Conservation (phyloP, 2,797 vertebrate species). For the Brachyrhaphis roseni region DNA sequence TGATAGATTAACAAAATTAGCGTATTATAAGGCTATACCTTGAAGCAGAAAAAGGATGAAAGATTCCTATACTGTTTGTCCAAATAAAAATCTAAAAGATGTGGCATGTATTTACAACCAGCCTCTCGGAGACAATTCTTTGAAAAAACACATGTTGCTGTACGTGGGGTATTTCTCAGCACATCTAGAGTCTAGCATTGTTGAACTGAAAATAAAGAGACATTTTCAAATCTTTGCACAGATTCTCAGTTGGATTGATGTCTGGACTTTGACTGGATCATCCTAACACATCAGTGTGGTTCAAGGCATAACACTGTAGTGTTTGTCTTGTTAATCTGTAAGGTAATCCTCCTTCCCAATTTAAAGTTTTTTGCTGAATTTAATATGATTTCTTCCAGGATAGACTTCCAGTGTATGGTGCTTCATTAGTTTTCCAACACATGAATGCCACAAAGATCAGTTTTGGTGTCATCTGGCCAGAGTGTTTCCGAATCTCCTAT, state of each 20-base stretch:
- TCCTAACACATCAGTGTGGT: not conserved
- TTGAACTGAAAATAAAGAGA: not conserved
- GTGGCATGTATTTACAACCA: not conserved
- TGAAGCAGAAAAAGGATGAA: not conserved
- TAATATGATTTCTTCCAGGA: not conserved
- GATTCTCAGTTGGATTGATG: not conserved
- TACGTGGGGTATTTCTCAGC: not conserved
- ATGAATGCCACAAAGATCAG: not conserved
- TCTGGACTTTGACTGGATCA: not conserved
- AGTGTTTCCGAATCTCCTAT: not conserved
- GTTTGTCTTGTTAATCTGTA: not conserved
- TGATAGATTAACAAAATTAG: not conserved
- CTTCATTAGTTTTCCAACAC: not conserved
- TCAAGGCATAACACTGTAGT: not conserved
- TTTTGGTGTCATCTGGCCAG: not conserved
- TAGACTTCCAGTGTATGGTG: not conserved
- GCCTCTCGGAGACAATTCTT: not conserved
- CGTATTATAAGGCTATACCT: not conserved
- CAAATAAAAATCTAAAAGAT: not conserved
- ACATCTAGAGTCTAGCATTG: not conserved
- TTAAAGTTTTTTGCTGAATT: not conserved
- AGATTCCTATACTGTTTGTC: not conserved
- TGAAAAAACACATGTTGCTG: not conserved
- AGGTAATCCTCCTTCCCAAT: not conserved
- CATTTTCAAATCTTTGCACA: not conserved